A percentile compares a stretch with the other conserved stretches of the same genome.
Conservation (phyloP, 2,888 invertebrate genomes). For the Cheilosia vulpina region DNA sequence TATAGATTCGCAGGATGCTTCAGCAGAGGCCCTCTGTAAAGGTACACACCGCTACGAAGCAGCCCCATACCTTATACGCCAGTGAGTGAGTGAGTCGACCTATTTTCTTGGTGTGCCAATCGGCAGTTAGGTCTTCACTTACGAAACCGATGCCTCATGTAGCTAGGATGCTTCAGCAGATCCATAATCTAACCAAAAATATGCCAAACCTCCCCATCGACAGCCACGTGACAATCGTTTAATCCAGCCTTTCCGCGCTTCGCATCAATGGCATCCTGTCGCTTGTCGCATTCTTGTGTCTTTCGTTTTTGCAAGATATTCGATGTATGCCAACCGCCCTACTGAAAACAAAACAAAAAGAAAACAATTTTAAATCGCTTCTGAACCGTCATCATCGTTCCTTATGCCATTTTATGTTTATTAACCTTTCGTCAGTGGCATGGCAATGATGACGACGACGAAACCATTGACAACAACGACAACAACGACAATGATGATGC, state of each 20-base stretch:
- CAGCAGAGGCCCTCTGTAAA: too few relatives aligned
- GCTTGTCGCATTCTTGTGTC: background rate
- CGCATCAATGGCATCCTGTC: background rate
- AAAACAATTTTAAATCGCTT: constrained; percentile 6
- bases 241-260: background rate
- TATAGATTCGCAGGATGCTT: too few relatives aligned
- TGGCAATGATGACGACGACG: background rate
- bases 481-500: constrained; percentile 36
- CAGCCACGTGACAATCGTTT: background rate
- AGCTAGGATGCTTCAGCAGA: too few relatives aligned
- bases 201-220: background rate
- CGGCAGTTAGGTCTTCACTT: too few relatives aligned
- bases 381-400: constrained; percentile 39
- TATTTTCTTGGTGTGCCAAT: too few relatives aligned
- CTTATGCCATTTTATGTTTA: constrained; percentile 48
- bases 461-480: background rate
- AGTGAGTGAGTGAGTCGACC: too few relatives aligned
- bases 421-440: constrained; percentile 17
- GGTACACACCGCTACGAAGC: too few relatives aligned
- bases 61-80: too few relatives aligned
- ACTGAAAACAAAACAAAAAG: background rate
- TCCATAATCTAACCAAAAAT: background rate
- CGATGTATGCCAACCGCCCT: background rate
- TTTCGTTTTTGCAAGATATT: constrained; percentile 2
- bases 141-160: too few relatives aligned